Conservation (phyloP, 2,888 invertebrate species). For the Nephrotoma flavescens region DNA sequence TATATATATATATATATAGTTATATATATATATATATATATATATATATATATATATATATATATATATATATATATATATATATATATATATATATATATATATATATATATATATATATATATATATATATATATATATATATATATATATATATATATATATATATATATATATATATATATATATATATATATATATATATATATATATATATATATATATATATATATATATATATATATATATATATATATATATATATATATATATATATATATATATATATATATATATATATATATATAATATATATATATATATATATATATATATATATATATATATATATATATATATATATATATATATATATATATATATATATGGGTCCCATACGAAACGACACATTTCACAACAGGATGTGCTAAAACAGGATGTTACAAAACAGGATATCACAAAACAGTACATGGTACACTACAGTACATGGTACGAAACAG, state of each 20-base stretch:
- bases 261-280: background rate
- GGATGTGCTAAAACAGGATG: too few relatives aligned
- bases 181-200: background rate
- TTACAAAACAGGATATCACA: too few relatives aligned
- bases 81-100: too few relatives aligned
- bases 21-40: too few relatives aligned
- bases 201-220: background rate
- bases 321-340: background rate
- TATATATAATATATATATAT: background rate
- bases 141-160: background rate
- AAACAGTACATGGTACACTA: too few relatives aligned
- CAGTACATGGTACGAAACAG: too few relatives aligned
- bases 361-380: background rate
- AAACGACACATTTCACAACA: too few relatives aligned
- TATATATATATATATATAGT: too few relatives aligned
- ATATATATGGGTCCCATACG: too few relatives aligned
- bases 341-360: background rate
- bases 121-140: background rate
- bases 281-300: background rate
- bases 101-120: background rate
- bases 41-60: too few relatives aligned
- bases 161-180: background rate
- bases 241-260: background rate
- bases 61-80: too few relatives aligned
- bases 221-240: background rate